Percentiles rank a stretch among this genome's conserved stretches.
phyloP scores from a whole-genome alignment of 1,140 invertebrate species.

The Drosophila tani region DNA sequence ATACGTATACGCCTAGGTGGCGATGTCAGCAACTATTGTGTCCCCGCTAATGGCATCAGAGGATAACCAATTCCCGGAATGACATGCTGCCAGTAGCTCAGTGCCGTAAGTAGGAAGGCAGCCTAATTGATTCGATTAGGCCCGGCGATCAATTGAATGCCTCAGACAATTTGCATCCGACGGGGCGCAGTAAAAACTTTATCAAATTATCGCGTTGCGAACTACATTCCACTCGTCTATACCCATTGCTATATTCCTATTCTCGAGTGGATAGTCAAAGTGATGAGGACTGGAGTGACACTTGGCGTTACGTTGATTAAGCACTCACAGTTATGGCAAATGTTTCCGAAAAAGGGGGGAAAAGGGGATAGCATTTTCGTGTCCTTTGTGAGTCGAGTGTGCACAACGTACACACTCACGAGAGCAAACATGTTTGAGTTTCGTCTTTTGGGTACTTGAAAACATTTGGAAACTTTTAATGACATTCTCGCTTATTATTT shows the following conservation, averaged over 20 bases:
- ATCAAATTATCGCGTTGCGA: constrained; percentile 21
- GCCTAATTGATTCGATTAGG: constrained; percentile 48
- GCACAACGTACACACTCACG: constrained; percentile 1
- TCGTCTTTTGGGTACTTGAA: constrained; percentile 50
- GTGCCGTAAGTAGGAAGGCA: not conserved
- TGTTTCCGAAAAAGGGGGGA: constrained; percentile 1
- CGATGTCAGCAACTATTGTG: constrained; percentile 12
- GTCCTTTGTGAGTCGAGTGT: constrained; percentile 29
- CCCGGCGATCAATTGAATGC: constrained; percentile 33
- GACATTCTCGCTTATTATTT: constrained; percentile 59
- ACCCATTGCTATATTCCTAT: not conserved
- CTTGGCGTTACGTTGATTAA: constrained; percentile 44
- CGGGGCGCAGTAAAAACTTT: constrained; percentile 23
- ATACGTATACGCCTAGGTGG: not conserved
- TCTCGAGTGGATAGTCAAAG: constrained; percentile 21
- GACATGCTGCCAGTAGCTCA: not conserved
- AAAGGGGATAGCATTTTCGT: constrained; percentile 5
- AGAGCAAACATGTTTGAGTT: constrained; percentile 45
- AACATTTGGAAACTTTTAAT: constrained; percentile 59
- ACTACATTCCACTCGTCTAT: not conserved
- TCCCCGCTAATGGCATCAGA: constrained; percentile 31
- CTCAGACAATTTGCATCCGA: constrained; percentile 34
- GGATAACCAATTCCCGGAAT: constrained; percentile 17
- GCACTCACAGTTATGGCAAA: constrained; percentile 29
- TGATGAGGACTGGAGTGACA: constrained; percentile 36